Evolutionary conservation across 2,888 invertebrate species (phyloP), one percentile per base, ranked within the genome.

Genomic region (Epinotia ramella): DNA sequence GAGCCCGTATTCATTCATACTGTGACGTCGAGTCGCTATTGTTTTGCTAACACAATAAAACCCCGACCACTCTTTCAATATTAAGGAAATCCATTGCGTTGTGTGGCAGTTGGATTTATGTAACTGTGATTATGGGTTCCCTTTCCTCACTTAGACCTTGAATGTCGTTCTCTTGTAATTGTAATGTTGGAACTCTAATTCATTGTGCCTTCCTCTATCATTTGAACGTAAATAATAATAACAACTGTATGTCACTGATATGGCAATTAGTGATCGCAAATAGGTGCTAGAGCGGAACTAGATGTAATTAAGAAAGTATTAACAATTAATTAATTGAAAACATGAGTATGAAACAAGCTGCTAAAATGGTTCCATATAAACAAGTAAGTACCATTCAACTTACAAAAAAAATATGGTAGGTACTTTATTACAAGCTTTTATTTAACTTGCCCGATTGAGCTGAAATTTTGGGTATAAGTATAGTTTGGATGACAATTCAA

Each of bases 31-130:
- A 65, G 59, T 56, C 67, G 49, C 66, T 20, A 74, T 74, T 74
- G 74, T 74, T 74, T 28, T 12, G 46, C 46, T 16, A 20, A 44
- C 24, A 69, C 74, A 74, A 74, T 74, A 63, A 71, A 74, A 69
- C 46, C 44, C 57, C 59, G 24, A 40, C 66, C 46, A 53, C 57
- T 59, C 16, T 46, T 69, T 49, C 46, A 16, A 46, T 28, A 74
- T 59, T 64, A 57, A 72, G 44, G 63, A 64, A 73, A 69, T 59
- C 24, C 65, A 28, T 11, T 16, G 65, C 11, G 49, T 49, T 65
- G 65, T 16, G n/a, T n/a, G 53, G n/a, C 53, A 53, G 53, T 53
- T 53, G 53, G 2, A 6, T 53, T 53, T 53, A 53, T 53, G 53
- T 53, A 53, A 53, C 53, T 1, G 2, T 16, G 5, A 0, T 16